Base-by-base conservation (phyloP, 2,797 vertebrate species). In the Coregonus sp. region DNA sequence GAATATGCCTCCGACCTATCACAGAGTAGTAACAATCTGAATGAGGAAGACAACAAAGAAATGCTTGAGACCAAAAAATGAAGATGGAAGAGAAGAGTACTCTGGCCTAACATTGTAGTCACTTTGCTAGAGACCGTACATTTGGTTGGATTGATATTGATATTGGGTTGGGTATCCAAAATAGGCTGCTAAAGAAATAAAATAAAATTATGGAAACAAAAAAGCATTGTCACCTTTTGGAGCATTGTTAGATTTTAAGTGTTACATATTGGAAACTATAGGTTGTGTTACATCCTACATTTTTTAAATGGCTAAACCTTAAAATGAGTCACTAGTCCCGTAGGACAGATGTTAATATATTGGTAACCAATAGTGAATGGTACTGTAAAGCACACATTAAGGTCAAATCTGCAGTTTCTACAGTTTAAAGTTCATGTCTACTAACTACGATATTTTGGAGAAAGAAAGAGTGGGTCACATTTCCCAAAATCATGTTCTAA, bases 341-440 rank as follows among this genome's bases (percentile, higher is more conserved):
- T 93, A 90, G 93, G 93, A 95, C 94, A 94, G 92, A 94, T 92
- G 82, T 93, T 94, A 11, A 94, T 93, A 95, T 94, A 95, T 95
- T 94, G 94, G 94, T 95, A 95, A 94, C 94, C 94, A 94, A 94
- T 94, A 95, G 94, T 94, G 91, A 93, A 92, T 87, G 92, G 93
- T 92, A 90, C 90, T 90, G 92, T 92, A 92, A 92, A 90, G 87
- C 81, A 90, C 89, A 90, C 89, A 91, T 94, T 94, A 89, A 92
- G 93, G 90, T 93, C 91, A 92, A 92, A 93, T 87, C 86, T 90
- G 90, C 90, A 92, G 63, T 74, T 74, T 74, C 31, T 40, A 65
- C 20, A 74, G n/a, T 68, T 47, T 5, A 6, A 68, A 14, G 25
- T 31, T 29, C 65, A 25, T 63, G 59, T 63, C 59, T 61, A 61